phyloP scores from a whole-genome alignment of 2,888 invertebrate genomes.

The Campoletis raptor region DNA sequence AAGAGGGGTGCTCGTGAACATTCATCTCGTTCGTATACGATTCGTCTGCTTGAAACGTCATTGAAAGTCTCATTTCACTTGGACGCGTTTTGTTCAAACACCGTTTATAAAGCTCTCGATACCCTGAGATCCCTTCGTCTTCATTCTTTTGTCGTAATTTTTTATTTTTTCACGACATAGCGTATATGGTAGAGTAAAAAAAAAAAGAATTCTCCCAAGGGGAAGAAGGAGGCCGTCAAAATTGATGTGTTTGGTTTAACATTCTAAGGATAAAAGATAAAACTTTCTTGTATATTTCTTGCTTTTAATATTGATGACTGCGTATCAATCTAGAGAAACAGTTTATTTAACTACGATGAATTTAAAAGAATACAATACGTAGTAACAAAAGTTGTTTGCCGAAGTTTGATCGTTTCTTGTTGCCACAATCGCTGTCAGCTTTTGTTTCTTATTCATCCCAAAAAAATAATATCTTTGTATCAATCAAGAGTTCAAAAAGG shows the following conservation, averaged over 20 bases:
- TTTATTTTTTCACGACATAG: conserved; percentile 13
- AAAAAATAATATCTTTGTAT: neutral
- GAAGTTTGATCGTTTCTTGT: neutral
- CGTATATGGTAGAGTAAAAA: neutral
- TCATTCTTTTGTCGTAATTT: conserved; percentile 5
- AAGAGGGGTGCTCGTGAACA: neutral
- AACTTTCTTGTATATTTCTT: conserved; percentile 11
- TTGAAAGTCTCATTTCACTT: conserved; percentile 60
- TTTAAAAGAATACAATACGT: neutral
- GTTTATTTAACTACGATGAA: neutral
- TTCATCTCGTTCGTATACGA: conserved; percentile 53
- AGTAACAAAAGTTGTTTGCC: neutral
- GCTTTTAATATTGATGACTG: neutral
- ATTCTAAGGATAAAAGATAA: neutral
- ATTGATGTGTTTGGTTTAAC: conserved; percentile 3
- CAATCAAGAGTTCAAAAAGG: neutral
- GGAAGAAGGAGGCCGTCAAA: neutral
- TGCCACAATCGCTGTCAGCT: neutral
- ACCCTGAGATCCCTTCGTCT: conserved; percentile 16
- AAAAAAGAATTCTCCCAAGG: neutral
- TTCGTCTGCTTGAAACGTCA: conserved; percentile 43
- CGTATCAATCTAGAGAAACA: neutral
- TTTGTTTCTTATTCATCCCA: neutral
- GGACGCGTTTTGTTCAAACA: conserved; percentile 49
- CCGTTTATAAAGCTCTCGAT: conserved; percentile 41